Conservation (phyloP, 1,140 invertebrate genomes). For the Andricus grossulariae region DNA sequence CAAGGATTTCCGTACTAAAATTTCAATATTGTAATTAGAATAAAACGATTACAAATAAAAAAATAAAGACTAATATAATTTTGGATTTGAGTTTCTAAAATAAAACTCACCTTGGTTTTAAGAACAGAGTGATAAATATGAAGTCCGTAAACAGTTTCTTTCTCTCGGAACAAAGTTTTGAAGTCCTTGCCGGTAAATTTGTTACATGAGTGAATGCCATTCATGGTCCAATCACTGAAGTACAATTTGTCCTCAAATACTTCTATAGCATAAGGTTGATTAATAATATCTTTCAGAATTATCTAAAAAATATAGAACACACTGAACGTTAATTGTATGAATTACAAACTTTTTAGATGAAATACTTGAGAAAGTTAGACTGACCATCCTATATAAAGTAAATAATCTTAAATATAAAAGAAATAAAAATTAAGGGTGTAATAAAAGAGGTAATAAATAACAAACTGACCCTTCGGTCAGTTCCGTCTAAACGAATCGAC, state of each 20-base stretch:
- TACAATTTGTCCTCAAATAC: slow-evolving; percentile 92
- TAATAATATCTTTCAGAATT: slow-evolving; percentile 77
- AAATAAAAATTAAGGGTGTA: slow-evolving; percentile 27
- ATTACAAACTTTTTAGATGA: too few relatives aligned
- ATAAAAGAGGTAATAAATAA: slow-evolving; percentile 28
- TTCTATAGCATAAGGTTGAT: slow-evolving; percentile 88
- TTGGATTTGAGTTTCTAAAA: background rate
- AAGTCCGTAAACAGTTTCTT: slow-evolving; percentile 78
- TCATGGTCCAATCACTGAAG: slow-evolving; percentile 88
- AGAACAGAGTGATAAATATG: slow-evolving; percentile 83
- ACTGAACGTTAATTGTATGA: background rate
- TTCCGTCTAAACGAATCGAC: slow-evolving; percentile 85
- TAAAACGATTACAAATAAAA: background rate
- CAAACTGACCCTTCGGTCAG: slow-evolving; percentile 77
- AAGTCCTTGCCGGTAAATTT: slow-evolving; percentile 82
- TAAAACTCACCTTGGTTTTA: slow-evolving; percentile 65
- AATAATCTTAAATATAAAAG: background rate
- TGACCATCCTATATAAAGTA: too few relatives aligned
- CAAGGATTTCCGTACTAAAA: slow-evolving; percentile 82
- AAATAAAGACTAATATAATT: background rate
- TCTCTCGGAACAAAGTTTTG: slow-evolving; percentile 73
- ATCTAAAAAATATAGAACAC: slow-evolving; percentile 54
- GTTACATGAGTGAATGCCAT: slow-evolving; percentile 81
- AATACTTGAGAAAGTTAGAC: too few relatives aligned
- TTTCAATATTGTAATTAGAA: slow-evolving; percentile 12